These are phyloP conservation scores for Orius laevigatus DNA, from an alignment of 1,140 invertebrate genomes.

Conservation along the genomic window DNA sequence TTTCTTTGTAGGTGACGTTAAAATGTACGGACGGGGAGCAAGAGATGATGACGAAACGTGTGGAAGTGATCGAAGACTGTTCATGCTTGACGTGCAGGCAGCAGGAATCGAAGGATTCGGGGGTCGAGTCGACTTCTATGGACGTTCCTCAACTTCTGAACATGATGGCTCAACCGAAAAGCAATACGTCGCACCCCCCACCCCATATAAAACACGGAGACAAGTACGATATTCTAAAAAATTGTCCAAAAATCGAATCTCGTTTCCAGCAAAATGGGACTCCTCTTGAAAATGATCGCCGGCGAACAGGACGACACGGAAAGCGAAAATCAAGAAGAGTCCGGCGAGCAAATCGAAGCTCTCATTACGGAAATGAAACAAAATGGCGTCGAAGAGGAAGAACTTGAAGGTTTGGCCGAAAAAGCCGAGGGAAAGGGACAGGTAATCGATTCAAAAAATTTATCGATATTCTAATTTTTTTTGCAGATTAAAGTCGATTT, in stretches of 20 bases:
- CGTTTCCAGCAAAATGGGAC: background rate
- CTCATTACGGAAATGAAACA: conserved; percentile 5
- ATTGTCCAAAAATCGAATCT: background rate
- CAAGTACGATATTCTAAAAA: background rate
- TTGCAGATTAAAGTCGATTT: conserved; percentile 13
- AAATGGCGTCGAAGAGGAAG: conserved; percentile 9
- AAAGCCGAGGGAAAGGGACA: conserved; percentile 8
- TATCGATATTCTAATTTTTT: background rate
- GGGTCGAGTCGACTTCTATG: background rate
- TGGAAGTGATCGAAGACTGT: conserved; percentile 46
- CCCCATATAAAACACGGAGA: conserved; percentile 5
- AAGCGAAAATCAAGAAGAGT: background rate
- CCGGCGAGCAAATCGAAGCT: conserved; percentile 1
- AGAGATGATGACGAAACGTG: conserved; percentile 35
- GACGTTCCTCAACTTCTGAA: conserved; percentile 14
- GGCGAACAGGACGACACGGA: conserved; percentile 5
- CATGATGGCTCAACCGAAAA: conserved; percentile 2
- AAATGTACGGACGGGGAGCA: conserved; percentile 31
- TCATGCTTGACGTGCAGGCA: conserved; percentile 38
- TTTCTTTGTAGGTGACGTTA: conserved; percentile 33
- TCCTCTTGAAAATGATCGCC: conserved; percentile 5
- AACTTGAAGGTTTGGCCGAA: conserved; percentile 5
- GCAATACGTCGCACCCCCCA: background rate
- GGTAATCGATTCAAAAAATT: background rate
- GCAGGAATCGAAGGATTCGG: background rate